Conservation (phyloP, 2,797 vertebrate species). For the Schizopygopsis malacanthus region DNA sequence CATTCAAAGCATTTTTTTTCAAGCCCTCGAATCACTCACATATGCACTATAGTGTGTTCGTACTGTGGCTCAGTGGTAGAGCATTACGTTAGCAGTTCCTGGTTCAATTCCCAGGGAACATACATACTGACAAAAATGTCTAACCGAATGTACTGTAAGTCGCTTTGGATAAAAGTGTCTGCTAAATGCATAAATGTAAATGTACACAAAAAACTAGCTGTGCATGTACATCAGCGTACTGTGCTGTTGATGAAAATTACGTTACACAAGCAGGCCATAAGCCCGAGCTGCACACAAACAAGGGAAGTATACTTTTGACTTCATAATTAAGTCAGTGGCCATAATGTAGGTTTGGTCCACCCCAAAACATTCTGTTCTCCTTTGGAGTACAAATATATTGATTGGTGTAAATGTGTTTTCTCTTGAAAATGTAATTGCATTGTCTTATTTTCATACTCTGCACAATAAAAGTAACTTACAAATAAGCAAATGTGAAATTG, state of each 20-base stretch:
- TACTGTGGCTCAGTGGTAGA: too few species aligned
- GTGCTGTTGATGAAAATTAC: background rate
- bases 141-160: too few species aligned
- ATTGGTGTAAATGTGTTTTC: background rate
- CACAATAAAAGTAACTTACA: constrained; percentile 1
- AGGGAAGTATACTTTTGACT: background rate
- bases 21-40: too few species aligned
- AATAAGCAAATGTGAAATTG: background rate
- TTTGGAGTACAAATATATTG: background rate
- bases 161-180: too few species aligned
- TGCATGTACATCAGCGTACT: background rate
- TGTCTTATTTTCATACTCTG: background rate
- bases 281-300: background rate
- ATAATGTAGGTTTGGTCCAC: background rate
- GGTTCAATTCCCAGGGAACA: too few species aligned
- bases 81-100: too few species aligned
- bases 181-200: too few species aligned
- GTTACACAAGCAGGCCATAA: background rate
- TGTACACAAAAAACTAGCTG: background rate
- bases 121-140: too few species aligned
- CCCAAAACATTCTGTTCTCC: background rate
- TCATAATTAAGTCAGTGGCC: background rate
- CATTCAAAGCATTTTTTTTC: background rate
- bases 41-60: background rate
- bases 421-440: background rate